phyloP scores from a whole-genome alignment of 1,140 invertebrate genomes.

The Drosophila kohkoa region DNA sequence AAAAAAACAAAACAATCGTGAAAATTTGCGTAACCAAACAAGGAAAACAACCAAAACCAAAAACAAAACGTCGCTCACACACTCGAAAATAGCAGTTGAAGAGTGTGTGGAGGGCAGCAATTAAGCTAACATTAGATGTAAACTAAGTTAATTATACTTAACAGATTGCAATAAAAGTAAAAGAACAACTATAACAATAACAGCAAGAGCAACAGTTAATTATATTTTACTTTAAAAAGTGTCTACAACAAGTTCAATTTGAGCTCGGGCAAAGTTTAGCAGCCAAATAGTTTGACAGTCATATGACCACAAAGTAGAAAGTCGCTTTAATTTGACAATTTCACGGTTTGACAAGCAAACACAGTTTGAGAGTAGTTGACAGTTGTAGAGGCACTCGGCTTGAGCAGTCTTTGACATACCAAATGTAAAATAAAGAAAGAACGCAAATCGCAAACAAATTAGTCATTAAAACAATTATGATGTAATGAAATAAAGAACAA shows the following conservation, averaged over 20 bases:
- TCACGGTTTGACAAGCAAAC: neutral
- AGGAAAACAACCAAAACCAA: slow-evolving; percentile 56
- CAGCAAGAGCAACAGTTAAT: slow-evolving; percentile 28
- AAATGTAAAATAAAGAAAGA: slow-evolving; percentile 53
- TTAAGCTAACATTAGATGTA: slow-evolving; percentile 82
- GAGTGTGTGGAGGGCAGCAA: slow-evolving; percentile 60
- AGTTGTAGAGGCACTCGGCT: neutral
- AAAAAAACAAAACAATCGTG: slow-evolving; percentile 54
- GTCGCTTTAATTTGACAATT: neutral
- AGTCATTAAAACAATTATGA: slow-evolving; percentile 42
- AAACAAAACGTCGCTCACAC: slow-evolving; percentile 21
- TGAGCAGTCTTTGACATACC: neutral
- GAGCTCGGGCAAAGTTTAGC: slow-evolving; percentile 30
- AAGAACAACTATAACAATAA: slow-evolving; percentile 39
- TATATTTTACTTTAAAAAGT: slow-evolving; percentile 33
- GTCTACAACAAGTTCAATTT: slow-evolving; percentile 34
- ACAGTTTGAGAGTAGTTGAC: neutral
- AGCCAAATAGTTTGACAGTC: slow-evolving; percentile 5
- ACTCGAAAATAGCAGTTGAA: neutral
- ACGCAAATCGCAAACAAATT: slow-evolving; percentile 40
- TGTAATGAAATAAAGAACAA: slow-evolving; percentile 40
- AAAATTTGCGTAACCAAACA: slow-evolving; percentile 78
- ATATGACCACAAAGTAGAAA: neutral
- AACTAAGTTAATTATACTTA: slow-evolving; percentile 78
- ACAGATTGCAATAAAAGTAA: slow-evolving; percentile 72